Evolutionary conservation across 2,797 vertebrate species (phyloP).

Genomic region (Pipistrellus pipistrellus): DNA sequence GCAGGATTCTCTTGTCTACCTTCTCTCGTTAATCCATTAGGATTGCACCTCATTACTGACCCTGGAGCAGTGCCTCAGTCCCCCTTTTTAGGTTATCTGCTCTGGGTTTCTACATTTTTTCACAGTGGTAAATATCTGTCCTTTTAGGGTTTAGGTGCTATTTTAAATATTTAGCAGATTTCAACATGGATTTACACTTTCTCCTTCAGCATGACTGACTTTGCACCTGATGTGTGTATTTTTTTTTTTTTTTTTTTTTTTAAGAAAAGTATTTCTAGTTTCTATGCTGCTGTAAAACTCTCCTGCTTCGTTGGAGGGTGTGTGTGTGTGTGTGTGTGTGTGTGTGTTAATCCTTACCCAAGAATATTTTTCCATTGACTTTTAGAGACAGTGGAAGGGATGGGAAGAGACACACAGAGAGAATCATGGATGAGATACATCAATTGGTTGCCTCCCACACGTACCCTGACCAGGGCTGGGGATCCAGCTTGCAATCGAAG

Average conservation of each 20-base stretch:
- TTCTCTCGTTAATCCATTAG: not conserved
- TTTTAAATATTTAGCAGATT: slow-evolving; percentile 54
- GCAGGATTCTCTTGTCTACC: not conserved
- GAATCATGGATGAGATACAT: too few relatives aligned
- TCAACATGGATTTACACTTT: slow-evolving; percentile 40
- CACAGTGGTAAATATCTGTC: not conserved
- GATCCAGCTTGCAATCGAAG: too few relatives aligned
- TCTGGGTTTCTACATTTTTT: not conserved
- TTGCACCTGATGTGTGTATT: not conserved
- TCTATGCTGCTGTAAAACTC: not conserved
- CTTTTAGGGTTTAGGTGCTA: not conserved
- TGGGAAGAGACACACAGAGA: too few relatives aligned
- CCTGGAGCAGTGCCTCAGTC: not conserved
- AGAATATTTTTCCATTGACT: too few relatives aligned
- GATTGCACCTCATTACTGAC: not conserved
- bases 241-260: not conserved
- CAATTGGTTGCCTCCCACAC: too few relatives aligned
- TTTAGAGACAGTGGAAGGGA: too few relatives aligned
- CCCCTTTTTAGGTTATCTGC: not conserved
- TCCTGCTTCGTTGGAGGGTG: not conserved
- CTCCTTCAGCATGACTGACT: not conserved
- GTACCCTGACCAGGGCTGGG: too few relatives aligned
- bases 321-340: too few relatives aligned
- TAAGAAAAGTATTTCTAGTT: not conserved
- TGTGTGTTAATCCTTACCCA: too few relatives aligned